Conservation (phyloP, 2,888 invertebrate genomes). For the Atrina japonica region DNA sequence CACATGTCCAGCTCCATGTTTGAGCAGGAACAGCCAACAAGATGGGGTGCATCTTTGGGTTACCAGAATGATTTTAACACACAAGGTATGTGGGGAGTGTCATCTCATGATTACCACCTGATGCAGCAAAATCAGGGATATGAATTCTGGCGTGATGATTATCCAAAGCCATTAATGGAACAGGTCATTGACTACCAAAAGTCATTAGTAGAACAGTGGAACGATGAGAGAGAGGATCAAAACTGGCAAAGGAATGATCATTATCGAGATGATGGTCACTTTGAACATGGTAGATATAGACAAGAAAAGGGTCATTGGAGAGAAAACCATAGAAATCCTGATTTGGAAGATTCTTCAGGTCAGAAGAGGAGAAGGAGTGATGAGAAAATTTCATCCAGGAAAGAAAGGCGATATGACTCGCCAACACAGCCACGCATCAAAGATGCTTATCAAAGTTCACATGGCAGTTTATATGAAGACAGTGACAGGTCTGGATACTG, state of each 20-base stretch:
- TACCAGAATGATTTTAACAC: not conserved
- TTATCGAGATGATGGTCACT: too few species aligned
- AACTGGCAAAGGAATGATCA: too few species aligned
- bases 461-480: not conserved
- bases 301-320: too few species aligned
- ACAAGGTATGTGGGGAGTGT: not conserved
- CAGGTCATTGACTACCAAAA: too few species aligned
- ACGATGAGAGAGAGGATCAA: too few species aligned
- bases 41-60: too few species aligned
- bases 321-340: too few species aligned
- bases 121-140: not conserved
- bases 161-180: too few species aligned
- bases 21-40: not conserved
- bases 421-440: slow-evolving; percentile 3
- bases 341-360: slow-evolving; percentile 41
- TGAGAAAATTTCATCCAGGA: slow-evolving; percentile 12
- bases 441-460: not conserved
- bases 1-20: slow-evolving; percentile 9
- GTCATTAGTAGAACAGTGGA: too few species aligned
- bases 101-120: not conserved
- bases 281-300: too few species aligned
- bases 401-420: slow-evolving; percentile 12
- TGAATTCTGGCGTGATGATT: too few species aligned
- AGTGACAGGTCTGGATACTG: not conserved
- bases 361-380: slow-evolving; percentile 45